A percentile compares a stretch with the other conserved stretches of the same genome.
Conservation (phyloP, 2,888 invertebrate genomes). For the Cabera pusaria region DNA sequence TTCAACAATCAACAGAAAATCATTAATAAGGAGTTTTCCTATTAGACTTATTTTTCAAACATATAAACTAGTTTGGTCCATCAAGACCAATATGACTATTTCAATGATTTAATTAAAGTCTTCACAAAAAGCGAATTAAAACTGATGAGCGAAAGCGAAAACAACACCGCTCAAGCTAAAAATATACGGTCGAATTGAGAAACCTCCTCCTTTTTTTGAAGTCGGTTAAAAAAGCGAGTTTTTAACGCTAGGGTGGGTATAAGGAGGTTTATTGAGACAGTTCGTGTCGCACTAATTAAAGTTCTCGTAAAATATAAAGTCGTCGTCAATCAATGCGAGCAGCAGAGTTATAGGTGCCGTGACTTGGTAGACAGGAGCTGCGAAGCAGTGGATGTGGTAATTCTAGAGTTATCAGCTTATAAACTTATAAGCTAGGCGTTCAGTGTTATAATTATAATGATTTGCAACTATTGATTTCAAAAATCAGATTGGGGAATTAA, state of each 20-base stretch:
- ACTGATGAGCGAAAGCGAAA: conserved; percentile 5
- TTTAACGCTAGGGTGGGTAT: conserved; percentile 39
- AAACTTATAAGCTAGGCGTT: no score
- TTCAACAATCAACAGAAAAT: no score
- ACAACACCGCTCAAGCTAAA: conserved; percentile 6
- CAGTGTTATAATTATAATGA: no score
- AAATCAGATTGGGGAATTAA: no score
- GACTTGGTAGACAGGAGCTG: neutral
- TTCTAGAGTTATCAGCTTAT: neutral
- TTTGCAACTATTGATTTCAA: no score
- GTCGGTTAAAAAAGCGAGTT: conserved; percentile 5
- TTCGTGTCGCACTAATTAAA: conserved; percentile 70
- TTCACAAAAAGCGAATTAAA: conserved; percentile 12
- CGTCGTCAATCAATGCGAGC: conserved; percentile 71
- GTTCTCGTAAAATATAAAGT: conserved; percentile 67
- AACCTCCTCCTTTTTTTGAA: no score
- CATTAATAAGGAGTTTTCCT: no score
- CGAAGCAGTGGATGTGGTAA: conserved; percentile 3
- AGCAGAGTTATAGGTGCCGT: conserved; percentile 52
- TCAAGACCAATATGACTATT: no score
- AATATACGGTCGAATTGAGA: no score
- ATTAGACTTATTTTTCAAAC: no score
- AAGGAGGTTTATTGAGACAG: conserved; percentile 59
- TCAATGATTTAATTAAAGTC: no score
- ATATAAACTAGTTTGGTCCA: no score